Evolutionary conservation across 2,797 vertebrate species (phyloP), one percentile per base, ranked within the genome.

Genomic region (Catamblyrhynchus diadema): DNA sequence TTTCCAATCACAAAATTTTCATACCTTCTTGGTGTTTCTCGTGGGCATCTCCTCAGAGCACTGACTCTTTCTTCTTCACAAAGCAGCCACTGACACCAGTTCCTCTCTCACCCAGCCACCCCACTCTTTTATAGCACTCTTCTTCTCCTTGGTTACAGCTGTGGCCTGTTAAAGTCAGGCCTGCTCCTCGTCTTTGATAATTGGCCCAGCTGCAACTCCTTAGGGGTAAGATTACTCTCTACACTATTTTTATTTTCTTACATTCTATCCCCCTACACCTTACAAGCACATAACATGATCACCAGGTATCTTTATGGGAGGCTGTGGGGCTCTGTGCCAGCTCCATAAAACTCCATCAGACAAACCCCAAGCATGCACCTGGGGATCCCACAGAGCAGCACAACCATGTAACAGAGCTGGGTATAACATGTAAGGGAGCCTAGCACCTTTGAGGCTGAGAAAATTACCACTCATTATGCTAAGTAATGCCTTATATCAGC

Each of bases 401-500:
- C 79, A 96, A 45, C 86, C 90, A 48, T 20, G 73, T 57, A 75
- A 78, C 70, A 56, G 57, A 74, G 64, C 59, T 47, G 78, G 65
- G 21, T 66, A 23, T 74, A 72, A 78, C 79, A 75, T 0, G 0
- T 47, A 86, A 83, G 33, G 35, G n/a, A 95, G 60, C 23, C 53
- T 80, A 83, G 73, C 93, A 86, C 53, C 70, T 94, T 45, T 53
- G 71, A 96, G 75, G 72, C 57, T 78, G 72, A 92, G 81, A 94
- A 97, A 96, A 96, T 92, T 88, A 61, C 57, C 17, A 9, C 39
- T 95, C 53, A 90, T 96, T 97, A 97, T 97, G 87, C 93, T 96
- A 97, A 97, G 66, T 93, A 96, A 95, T 90, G 33, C 77, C 72
- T 96, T 96, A 88, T 91, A 95, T 93, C 91, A 95, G 60, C 88